Evolutionary conservation across 2,888 invertebrate species (phyloP).

Genomic region (Dexiosoma caninum): DNA sequence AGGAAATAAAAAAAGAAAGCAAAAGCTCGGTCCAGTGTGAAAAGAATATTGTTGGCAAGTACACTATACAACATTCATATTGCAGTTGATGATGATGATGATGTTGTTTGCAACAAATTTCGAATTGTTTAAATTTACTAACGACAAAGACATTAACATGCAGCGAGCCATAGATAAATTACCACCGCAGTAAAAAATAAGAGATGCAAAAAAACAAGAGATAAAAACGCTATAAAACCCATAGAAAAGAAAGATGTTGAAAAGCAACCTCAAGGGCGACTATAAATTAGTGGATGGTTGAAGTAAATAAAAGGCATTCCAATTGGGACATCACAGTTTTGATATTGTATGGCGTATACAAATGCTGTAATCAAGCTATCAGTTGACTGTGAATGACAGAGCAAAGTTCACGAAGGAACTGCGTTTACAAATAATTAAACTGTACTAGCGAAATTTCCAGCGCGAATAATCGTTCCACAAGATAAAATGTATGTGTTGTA

Average conservation of each 20-base stretch:
- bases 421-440: no score
- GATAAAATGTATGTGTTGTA: no score
- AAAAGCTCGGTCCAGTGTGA: background rate
- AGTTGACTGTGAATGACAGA: no score
- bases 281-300: constrained; percentile 18
- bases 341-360: no score
- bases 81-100: constrained; percentile 26
- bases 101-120: constrained; percentile 57
- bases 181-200: constrained; percentile 44
- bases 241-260: constrained; percentile 17
- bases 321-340: no score
- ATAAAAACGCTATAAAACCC: constrained; percentile 1
- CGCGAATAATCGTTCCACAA: no score
- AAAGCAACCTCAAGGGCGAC: constrained; percentile 32
- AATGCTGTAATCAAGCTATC: no score
- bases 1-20: constrained; percentile 4
- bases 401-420: no score
- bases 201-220: constrained; percentile 8
- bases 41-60: constrained; percentile 8
- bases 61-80: background rate
- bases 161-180: constrained; percentile 61
- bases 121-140: constrained; percentile 59
- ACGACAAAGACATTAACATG: constrained; percentile 62
- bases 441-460: no score
- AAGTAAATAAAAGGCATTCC: constrained; percentile 24